These are phyloP conservation scores for Xestia xanthographa DNA, from an alignment of 2,888 invertebrate genomes.

Conservation along the genomic window DNA sequence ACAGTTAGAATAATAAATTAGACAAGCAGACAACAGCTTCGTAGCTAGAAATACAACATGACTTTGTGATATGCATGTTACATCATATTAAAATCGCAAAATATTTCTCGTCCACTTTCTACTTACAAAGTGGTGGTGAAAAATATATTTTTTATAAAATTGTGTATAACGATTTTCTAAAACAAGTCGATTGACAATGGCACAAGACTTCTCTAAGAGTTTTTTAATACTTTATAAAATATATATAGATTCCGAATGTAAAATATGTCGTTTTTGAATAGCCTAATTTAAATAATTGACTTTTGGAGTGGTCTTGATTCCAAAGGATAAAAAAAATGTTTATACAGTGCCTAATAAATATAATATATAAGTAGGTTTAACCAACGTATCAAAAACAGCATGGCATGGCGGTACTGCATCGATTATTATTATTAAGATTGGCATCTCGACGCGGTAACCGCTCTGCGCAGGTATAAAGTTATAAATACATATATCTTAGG, in stretches of 20 bases:
- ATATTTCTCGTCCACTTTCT: constrained; percentile 30
- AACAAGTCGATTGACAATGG: constrained; percentile 51
- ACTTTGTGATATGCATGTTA: constrained; percentile 37
- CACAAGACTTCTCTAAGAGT: constrained; percentile 47
- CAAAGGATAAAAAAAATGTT: constrained; percentile 61
- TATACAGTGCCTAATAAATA: constrained; percentile 52
- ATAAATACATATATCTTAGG: constrained; percentile 58
- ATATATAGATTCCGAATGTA: constrained; percentile 75
- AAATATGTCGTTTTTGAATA: constrained; percentile 75
- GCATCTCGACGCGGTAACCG: constrained; percentile 37
- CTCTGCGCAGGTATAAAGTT: constrained; percentile 48
- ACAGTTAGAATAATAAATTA: constrained; percentile 37
- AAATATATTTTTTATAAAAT: constrained; percentile 56
- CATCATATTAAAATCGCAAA: constrained; percentile 29
- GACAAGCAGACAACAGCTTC: constrained; percentile 41
- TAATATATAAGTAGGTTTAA: constrained; percentile 45
- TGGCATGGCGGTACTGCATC: constrained; percentile 45
- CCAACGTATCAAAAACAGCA: constrained; percentile 57
- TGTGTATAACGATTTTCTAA: constrained; percentile 57
- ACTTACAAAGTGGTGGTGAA: constrained; percentile 28
- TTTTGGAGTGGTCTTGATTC: constrained; percentile 81
- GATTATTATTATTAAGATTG: constrained; percentile 49
- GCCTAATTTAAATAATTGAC: constrained; percentile 86
- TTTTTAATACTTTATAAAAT: constrained; percentile 76
- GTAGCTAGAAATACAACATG: constrained; percentile 18